phyloP scores from a whole-genome alignment of 1,140 invertebrate genomes.

The Apis laboriosa region DNA sequence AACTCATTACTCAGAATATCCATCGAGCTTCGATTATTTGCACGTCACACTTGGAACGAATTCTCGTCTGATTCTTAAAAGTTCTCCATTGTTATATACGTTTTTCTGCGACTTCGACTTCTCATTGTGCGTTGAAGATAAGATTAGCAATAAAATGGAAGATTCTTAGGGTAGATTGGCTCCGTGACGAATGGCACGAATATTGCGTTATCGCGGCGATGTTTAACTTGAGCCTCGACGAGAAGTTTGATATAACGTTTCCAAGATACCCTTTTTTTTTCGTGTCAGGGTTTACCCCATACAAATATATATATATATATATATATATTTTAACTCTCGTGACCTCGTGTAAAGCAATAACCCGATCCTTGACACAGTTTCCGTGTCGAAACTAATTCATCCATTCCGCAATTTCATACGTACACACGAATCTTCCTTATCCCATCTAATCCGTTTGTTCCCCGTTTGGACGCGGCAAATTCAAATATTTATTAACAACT shows the following conservation, averaged over 20 bases:
- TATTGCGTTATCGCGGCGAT: background rate
- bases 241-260: background rate
- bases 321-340: background rate
- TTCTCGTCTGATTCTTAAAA: background rate
- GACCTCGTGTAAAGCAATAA: background rate
- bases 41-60: background rate
- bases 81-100: background rate
- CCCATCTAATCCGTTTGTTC: background rate
- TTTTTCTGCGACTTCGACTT: background rate
- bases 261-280: background rate
- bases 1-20: slow-evolving; percentile 12
- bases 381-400: background rate
- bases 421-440: too few relatives aligned
- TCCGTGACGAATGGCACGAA: background rate
- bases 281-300: too few relatives aligned
- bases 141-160: background rate
- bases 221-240: background rate
- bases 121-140: background rate
- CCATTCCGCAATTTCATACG: background rate
- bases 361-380: background rate
- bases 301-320: too few relatives aligned
- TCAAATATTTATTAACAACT: slow-evolving; percentile 49
- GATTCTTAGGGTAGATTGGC: background rate
- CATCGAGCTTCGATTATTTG: slow-evolving; percentile 23
- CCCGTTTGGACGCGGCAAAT: background rate